Evolutionary conservation across 2,113 vertebrate species (phyloP), one percentile per base, ranked within the genome.

Genomic region (Kryptolebias marmoratus): DNA sequence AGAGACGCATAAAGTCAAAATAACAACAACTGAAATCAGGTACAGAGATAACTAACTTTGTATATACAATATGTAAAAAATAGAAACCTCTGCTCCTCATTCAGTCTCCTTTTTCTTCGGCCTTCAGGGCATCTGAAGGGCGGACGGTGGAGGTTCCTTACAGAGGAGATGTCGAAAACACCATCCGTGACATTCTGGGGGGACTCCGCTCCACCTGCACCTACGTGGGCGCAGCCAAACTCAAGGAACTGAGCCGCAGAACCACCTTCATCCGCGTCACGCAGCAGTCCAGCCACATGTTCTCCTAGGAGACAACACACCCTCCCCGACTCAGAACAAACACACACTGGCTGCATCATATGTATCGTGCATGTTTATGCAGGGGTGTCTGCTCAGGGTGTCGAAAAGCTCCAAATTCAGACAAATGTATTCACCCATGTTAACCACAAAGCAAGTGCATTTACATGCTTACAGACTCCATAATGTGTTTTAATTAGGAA

Each of bases 211-310:
- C 98, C 79, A 98, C 98, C 68, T 99, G 98, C 86, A 99, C 97
- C 52, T 99, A 99, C 0, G 98, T 99, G 82, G 98, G 98, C 66
- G 98, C 98, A 0, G 96, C 97, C 85, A 98, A 95, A 79, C 96
- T 99, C 65, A 99, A 98, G 84, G 98, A 99, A 90, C 95, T 99
- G 79, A 97, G 97, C 92, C 92, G 95, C 78, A 94, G 98, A 82
- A 96, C 98, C 0, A 99, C 97, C 0, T 99, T 99, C 84, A 99
- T 99, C 89, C 94, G 97, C 0, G 98, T 99, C 86, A 99, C 97
- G 30, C 98, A 99, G 75, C 98, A 99, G 86, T 95, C 96, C 77
- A 99, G 93, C 73, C 92, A 96, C 0, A 94, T 97, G 91, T 98
- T 98, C 89, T 90, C 85, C 67, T 97, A 95, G 87, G 31, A 61